phyloP scores from a whole-genome alignment of 1,140 invertebrate genomes.

The Ganaspis sp. region DNA sequence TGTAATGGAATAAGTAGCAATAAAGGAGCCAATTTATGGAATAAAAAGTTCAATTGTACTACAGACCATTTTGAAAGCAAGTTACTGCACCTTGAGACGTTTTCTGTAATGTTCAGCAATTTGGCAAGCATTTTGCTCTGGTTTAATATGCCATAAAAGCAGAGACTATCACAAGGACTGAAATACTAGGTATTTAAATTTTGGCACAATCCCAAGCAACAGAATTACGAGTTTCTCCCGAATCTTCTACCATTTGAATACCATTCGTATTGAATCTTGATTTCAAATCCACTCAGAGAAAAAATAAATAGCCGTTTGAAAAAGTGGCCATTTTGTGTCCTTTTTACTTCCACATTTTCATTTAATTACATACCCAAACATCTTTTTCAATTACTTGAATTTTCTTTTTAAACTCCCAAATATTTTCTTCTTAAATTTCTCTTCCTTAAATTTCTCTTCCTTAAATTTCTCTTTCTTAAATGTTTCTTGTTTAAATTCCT shows the following conservation, averaged over 20 bases:
- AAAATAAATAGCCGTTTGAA: too few relatives aligned
- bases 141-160: constrained; percentile 20
- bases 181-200: constrained; percentile 29
- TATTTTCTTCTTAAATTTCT: neutral
- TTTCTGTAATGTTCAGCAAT: constrained; percentile 19
- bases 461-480: neutral
- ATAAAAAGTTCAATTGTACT: constrained; percentile 2
- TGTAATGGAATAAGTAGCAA: neutral
- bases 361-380: too few relatives aligned
- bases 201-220: constrained; percentile 8
- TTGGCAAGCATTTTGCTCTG: constrained; percentile 9
- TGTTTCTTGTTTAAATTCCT: neutral
- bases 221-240: neutral
- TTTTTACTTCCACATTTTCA: too few relatives aligned
- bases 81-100: constrained; percentile 5
- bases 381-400: neutral
- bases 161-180: constrained; percentile 7
- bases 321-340: too few relatives aligned
- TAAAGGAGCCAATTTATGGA: neutral
- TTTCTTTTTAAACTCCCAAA: neutral
- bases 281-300: neutral
- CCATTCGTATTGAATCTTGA: neutral
- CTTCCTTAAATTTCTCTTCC: neutral
- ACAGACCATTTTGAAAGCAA: constrained; percentile 23
- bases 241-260: neutral